A percentile compares a stretch with the other conserved stretches of the same genome.
These are phyloP conservation scores for Ypsolopha sequella DNA, from an alignment of 2,888 invertebrate species.

Conservation along the genomic window DNA sequence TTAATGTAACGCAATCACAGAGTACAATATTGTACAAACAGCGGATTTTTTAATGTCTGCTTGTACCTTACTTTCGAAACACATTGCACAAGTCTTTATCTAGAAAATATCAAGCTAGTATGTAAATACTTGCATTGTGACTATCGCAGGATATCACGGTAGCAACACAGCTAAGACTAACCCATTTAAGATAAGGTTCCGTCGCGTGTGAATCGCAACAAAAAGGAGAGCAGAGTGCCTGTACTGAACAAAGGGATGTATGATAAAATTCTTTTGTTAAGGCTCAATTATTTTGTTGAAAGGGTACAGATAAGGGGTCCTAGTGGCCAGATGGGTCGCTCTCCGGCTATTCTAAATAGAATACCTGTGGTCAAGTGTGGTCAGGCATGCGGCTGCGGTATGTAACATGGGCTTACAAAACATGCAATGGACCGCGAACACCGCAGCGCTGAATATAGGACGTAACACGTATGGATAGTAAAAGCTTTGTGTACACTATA, in stretches of 20 bases:
- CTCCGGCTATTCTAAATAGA: neutral
- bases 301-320: neutral
- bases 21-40: too few species aligned
- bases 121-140: neutral
- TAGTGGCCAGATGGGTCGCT: neutral
- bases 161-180: slow-evolving; percentile 1
- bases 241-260: neutral
- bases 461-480: too few species aligned
- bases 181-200: slow-evolving; percentile 1
- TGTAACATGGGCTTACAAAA: neutral
- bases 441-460: neutral
- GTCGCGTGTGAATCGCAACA: neutral
- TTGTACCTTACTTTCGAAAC: too few species aligned
- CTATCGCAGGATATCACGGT: neutral
- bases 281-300: slow-evolving; percentile 1
- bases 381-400: neutral
- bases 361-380: neutral
- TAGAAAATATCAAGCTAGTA: neutral
- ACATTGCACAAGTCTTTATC: neutral
- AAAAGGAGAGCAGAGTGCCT: neutral
- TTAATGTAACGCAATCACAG: too few species aligned
- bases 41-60: too few species aligned
- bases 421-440: neutral
- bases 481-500: too few species aligned
- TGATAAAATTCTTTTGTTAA: slow-evolving; percentile 1